Evolutionary conservation across 2,113 vertebrate genomes (phyloP).

Genomic region (Podiceps cristatus): DNA sequence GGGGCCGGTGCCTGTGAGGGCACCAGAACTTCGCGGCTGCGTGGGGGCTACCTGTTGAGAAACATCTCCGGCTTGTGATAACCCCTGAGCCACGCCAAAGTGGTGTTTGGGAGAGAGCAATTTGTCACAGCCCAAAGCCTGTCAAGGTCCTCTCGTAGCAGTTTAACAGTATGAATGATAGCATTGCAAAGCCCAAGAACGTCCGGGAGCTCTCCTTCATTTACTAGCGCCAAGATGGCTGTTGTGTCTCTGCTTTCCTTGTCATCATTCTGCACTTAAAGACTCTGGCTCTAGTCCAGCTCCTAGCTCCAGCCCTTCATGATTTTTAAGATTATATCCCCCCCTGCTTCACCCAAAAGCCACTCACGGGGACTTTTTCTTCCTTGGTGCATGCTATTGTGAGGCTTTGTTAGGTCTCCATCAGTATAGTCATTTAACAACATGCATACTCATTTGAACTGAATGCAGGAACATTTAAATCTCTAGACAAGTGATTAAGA

Average conservation of each 20-base stretch:
- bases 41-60: background rate
- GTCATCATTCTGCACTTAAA: background rate
- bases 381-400: background rate
- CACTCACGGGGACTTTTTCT: background rate
- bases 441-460: background rate
- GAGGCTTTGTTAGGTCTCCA: background rate
- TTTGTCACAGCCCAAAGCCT: background rate
- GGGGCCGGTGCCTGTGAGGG: background rate
- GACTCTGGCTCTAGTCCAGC: background rate
- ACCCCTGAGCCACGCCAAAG: background rate
- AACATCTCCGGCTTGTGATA: background rate
- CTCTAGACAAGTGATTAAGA: slow-evolving; percentile 34
- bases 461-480: background rate
- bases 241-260: background rate
- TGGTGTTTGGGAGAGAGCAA: background rate
- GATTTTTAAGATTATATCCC: background rate
- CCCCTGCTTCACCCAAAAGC: background rate
- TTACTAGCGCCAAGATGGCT: background rate
- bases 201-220: background rate
- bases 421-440: background rate
- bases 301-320: background rate
- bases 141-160: background rate
- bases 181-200: background rate
- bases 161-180: background rate
- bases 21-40: accelerated